phyloP scores from a whole-genome alignment of 2,797 vertebrate species.

The Falco peregrinus region DNA sequence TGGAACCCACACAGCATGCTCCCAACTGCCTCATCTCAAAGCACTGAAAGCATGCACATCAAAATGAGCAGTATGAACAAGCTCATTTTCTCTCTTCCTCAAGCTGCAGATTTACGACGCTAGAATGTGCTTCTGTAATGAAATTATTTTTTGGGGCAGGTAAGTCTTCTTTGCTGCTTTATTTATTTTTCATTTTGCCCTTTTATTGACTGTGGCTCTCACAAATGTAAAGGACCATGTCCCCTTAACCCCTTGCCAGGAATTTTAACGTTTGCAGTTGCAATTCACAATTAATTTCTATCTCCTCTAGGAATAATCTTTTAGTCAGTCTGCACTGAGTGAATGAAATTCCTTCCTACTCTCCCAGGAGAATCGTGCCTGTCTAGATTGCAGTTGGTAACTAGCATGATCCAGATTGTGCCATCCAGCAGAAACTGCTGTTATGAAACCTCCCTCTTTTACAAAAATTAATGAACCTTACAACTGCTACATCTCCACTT shows the following conservation, averaged over 20 bases:
- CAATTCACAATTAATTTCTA: not conserved
- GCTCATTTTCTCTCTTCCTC: not conserved
- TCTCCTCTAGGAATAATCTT: not conserved
- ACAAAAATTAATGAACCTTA: not conserved
- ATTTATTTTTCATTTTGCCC: not conserved
- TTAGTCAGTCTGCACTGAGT: not conserved
- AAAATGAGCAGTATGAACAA: not conserved
- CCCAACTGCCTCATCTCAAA: constrained; percentile 31
- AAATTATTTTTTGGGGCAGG: not conserved
- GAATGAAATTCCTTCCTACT: constrained; percentile 5
- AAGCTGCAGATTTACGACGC: not conserved
- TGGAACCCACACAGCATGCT: constrained; percentile 2
- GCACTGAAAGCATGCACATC: not conserved
- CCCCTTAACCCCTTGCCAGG: not conserved
- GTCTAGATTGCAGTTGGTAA: not conserved
- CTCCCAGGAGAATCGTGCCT: not conserved
- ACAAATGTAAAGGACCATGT: not conserved
- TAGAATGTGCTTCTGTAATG: not conserved
- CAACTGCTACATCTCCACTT: not conserved
- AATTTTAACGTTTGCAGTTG: not conserved
- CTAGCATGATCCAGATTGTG: not conserved
- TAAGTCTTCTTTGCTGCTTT: not conserved
- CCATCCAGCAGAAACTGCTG: not conserved
- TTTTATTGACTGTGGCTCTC: not conserved
- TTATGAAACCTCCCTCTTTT: not conserved